Conservation (phyloP, 2,797 vertebrate species). For the Catamblyrhynchus diadema region DNA sequence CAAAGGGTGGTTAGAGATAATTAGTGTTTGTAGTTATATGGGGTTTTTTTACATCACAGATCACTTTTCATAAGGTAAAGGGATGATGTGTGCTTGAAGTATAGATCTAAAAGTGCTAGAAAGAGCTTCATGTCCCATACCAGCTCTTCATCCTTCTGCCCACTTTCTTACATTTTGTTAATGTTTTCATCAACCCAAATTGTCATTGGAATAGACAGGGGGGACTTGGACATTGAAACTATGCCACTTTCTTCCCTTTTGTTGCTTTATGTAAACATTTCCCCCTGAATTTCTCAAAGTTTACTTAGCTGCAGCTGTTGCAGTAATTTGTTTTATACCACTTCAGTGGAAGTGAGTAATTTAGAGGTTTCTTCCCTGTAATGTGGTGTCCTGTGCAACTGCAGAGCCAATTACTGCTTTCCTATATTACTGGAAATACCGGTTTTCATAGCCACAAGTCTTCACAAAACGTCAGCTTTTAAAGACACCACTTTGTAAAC, state of each 20-base stretch:
- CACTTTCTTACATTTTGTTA: neutral
- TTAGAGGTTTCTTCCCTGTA: neutral
- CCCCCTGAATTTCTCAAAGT: neutral
- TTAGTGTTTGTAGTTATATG: neutral
- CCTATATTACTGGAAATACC: neutral
- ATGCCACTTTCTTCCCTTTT: neutral
- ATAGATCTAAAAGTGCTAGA: neutral
- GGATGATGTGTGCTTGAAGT: neutral
- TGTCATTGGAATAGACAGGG: neutral
- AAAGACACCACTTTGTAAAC: neutral
- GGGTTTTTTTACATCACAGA: rapidly evolving
- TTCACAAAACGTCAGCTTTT: neutral
- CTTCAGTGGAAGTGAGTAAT: neutral
- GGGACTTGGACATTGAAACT: neutral
- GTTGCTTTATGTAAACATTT: neutral
- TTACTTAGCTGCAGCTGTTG: neutral
- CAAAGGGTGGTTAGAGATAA: neutral
- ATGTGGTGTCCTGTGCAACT: neutral
- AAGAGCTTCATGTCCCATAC: neutral
- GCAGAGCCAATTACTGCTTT: neutral
- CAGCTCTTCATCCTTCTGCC: neutral
- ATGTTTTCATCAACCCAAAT: neutral
- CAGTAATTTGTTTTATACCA: neutral
- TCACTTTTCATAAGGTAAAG: neutral
- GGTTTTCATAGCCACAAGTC: neutral